Evolutionary conservation across 1,140 invertebrate genomes (phyloP), one percentile per base, ranked within the genome.

Genomic region (Brachionus rotundiformis): DNA sequence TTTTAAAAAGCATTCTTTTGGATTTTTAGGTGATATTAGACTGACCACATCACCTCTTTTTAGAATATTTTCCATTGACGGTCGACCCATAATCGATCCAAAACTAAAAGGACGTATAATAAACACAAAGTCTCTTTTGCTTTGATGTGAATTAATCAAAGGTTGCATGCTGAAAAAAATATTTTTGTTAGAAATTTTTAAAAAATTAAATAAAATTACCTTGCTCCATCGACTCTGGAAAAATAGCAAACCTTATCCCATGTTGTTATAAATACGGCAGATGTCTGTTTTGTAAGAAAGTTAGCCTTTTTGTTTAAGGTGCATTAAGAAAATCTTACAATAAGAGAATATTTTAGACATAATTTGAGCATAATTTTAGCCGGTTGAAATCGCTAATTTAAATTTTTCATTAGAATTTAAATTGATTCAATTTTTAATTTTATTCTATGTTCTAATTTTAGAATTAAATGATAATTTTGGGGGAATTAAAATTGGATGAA

Each of bases 1-100:
- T 71, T 81, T 81, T 16, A 81, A 31, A 29, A 81, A 81, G 11
- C 61, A 65, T 63, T 65, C 54, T 63, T 81, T 81, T 68, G 54
- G 54, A 68, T 81, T 81, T 81, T 47, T 63, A 10, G 79, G 79
- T 19, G 54, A 81, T n/a, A 65, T 71, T 29, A 81, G n/a, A n/a
- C 39, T 47, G 8, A 81, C 47, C 27, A 81, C 47, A 49, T 81
- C 79, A 2, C 79, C 79, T 65, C 79, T 36, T 65, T 81, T 16
- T 23, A 79, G 23, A 39, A 59, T 33, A 2, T 3, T 25, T 63
- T 79, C 76, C 19, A 79, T 31, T 11, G 31, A 13, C 2, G 47
- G 76, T 31, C 36, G 13, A 8, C 76, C 76, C 29, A 63, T 27
- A 27, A 73, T 11, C 0, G 68, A 41, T 3, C 25, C 41, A 1